Conservation (phyloP, 1,140 invertebrate genomes). For the Listronotus bonariensis region DNA sequence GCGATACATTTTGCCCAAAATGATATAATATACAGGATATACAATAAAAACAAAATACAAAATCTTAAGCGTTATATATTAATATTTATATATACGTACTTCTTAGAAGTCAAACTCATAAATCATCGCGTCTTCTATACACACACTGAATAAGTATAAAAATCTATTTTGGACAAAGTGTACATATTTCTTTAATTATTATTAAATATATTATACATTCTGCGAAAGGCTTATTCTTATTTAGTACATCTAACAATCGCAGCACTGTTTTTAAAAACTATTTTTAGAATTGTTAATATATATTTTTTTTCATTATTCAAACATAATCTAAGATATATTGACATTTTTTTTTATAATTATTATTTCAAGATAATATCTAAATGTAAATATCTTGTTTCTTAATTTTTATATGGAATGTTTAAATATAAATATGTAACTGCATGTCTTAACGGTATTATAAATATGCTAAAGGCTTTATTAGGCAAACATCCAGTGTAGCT, state of each 20-base stretch:
- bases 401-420: slow-evolving; percentile 51
- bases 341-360: slow-evolving; percentile 44
- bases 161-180: slow-evolving; percentile 52
- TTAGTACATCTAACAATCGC: slow-evolving; percentile 52
- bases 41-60: slow-evolving; percentile 40
- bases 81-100: slow-evolving; percentile 38
- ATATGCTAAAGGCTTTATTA: slow-evolving; percentile 55
- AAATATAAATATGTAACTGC: slow-evolving; percentile 49
- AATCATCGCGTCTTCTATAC: slow-evolving; percentile 39
- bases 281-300: slow-evolving; percentile 53
- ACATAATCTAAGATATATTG: slow-evolving; percentile 49
- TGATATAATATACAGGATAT: slow-evolving; percentile 42
- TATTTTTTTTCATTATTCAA: slow-evolving; percentile 41
- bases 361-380: slow-evolving; percentile 45
- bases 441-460: slow-evolving; percentile 46
- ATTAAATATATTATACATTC: slow-evolving; percentile 53
- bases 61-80: slow-evolving; percentile 34
- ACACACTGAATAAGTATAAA: slow-evolving; percentile 40
- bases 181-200: slow-evolving; percentile 39
- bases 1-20: slow-evolving; percentile 55
- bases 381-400: slow-evolving; percentile 46
- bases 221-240: slow-evolving; percentile 54
- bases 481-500: slow-evolving; percentile 51
- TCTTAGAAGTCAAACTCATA: slow-evolving; percentile 49
- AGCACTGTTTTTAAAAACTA: slow-evolving; percentile 48